Percentiles rank a stretch among this genome's conserved stretches.
Conservation (phyloP, 2,888 invertebrate species). For the Patella ulyssiponensis region DNA sequence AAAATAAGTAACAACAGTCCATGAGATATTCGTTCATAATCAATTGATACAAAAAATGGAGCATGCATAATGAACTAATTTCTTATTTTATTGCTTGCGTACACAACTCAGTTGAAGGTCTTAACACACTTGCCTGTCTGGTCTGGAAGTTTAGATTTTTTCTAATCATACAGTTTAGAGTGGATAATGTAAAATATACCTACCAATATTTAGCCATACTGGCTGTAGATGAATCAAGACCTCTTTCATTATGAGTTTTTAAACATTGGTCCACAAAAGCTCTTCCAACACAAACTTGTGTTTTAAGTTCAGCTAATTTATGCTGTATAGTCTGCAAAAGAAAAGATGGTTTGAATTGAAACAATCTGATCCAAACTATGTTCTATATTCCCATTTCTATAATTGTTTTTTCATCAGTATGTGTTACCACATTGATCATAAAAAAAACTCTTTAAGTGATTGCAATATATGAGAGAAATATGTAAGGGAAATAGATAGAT, state of each 20-base stretch:
- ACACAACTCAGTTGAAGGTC: too few species aligned
- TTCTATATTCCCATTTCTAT: too few species aligned
- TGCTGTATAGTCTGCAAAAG: slow-evolving; percentile 72
- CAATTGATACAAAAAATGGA: neutral
- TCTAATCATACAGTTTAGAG: too few species aligned
- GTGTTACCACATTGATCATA: too few species aligned
- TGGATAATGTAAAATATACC: slow-evolving; percentile 22
- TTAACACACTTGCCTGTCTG: too few species aligned
- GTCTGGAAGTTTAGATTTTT: too few species aligned
- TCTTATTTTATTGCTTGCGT: neutral
- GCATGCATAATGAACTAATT: too few species aligned
- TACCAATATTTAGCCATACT: slow-evolving; percentile 74
- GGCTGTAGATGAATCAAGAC: slow-evolving; percentile 70
- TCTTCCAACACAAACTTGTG: slow-evolving; percentile 69
- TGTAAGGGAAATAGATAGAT: too few species aligned
- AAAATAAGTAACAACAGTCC: slow-evolving; percentile 1
- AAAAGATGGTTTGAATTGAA: neutral
- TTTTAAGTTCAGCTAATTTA: slow-evolving; percentile 73
- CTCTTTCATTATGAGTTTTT: slow-evolving; percentile 63
- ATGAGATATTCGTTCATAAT: neutral
- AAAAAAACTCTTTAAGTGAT: too few species aligned
- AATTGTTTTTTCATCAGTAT: too few species aligned
- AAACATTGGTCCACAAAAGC: slow-evolving; percentile 73
- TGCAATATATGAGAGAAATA: too few species aligned
- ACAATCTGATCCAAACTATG: too few species aligned